Conservation (phyloP, 2,113 vertebrate species). For the Ploceus nigricollis region DNA sequence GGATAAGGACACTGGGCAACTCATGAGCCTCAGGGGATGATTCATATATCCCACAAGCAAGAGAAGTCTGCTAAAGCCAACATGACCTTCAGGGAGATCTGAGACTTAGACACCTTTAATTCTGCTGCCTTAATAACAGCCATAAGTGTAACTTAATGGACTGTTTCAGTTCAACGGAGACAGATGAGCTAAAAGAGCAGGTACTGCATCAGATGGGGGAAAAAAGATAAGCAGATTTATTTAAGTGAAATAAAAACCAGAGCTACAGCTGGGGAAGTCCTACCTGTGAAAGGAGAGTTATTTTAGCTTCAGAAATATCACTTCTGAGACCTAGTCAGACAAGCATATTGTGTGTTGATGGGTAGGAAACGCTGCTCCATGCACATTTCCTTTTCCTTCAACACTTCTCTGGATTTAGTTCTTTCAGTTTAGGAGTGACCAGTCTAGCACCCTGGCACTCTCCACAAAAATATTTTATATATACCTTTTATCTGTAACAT, state of each 20-base stretch:
- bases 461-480: not conserved
- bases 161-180: not conserved
- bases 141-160: not conserved
- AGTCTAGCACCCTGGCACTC: not conserved
- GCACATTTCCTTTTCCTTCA: not conserved
- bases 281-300: not conserved
- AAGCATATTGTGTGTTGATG: not conserved
- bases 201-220: not conserved
- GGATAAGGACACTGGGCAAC: not conserved
- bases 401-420: not conserved
- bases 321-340: not conserved
- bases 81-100: not conserved
- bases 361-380: not conserved
- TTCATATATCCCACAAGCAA: not conserved
- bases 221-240: not conserved
- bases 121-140: not conserved
- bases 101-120: not conserved
- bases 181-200: not conserved
- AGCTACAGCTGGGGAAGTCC: not conserved
- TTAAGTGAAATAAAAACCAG: not conserved
- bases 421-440: not conserved
- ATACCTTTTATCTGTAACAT: fast-evolving
- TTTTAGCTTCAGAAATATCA: not conserved
- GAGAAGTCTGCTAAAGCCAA: not conserved
- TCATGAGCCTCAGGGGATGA: not conserved